Percentiles rank a stretch among this genome's conserved stretches.
These are phyloP conservation scores for Dinoponera quadriceps DNA, from an alignment of 1,140 invertebrate species.

Conservation along the genomic window DNA sequence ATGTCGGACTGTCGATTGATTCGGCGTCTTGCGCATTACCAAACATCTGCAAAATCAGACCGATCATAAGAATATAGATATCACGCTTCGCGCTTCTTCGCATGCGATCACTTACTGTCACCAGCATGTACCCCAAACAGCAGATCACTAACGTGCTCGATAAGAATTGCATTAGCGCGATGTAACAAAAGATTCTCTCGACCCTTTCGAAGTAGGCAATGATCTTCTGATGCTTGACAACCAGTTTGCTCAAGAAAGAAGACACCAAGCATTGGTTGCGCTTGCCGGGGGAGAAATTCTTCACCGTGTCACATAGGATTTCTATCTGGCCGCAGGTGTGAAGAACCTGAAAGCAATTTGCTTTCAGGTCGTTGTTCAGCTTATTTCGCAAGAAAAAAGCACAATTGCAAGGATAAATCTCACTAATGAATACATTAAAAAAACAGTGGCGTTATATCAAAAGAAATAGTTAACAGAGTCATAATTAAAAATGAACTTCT, in stretches of 20 bases:
- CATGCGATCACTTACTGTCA: slow-evolving; percentile 50
- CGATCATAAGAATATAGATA: not conserved
- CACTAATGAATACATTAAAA: no score
- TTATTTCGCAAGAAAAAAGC: no score
- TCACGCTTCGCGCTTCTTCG: not conserved
- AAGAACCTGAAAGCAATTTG: slow-evolving; percentile 47
- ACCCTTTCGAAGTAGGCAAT: slow-evolving; percentile 45
- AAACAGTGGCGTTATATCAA: no score
- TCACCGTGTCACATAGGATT: slow-evolving; percentile 48
- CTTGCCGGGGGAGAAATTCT: not conserved
- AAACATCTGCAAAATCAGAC: slow-evolving; percentile 43
- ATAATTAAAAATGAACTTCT: no score
- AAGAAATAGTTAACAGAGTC: no score
- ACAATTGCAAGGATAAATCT: no score
- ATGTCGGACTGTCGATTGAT: slow-evolving; percentile 4
- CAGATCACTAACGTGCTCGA: slow-evolving; percentile 58
- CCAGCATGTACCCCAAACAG: slow-evolving; percentile 52
- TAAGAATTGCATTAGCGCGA: slow-evolving; percentile 61
- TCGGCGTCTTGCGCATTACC: not conserved
- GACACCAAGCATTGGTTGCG: not conserved
- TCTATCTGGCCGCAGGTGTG: slow-evolving; percentile 63
- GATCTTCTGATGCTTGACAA: slow-evolving; percentile 54
- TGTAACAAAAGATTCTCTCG: slow-evolving; percentile 57
- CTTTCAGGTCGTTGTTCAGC: no score
- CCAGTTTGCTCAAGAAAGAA: not conserved